A percentile compares a stretch with the other conserved stretches of the same genome.
phyloP scores from a whole-genome alignment of 2,888 invertebrate genomes.

The Platerodrilus igneus region DNA sequence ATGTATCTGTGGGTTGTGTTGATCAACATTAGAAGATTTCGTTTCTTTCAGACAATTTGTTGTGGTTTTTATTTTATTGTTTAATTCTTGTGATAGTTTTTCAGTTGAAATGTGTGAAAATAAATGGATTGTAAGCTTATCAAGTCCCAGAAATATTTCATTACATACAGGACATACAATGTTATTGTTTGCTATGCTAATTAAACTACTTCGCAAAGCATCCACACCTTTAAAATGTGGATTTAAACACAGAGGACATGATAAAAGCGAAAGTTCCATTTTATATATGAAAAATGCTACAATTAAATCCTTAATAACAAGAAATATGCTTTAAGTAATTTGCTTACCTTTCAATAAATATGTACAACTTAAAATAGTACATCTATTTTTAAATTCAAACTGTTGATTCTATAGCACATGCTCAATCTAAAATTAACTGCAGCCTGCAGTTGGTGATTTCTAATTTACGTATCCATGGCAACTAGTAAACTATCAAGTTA shows the following conservation, averaged over 20 bases:
- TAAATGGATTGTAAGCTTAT: slow-evolving; percentile 78
- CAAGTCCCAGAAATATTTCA: slow-evolving; percentile 69
- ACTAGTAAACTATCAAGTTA: slow-evolving; percentile 5
- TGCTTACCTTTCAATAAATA: slow-evolving; percentile 7
- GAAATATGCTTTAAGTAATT: slow-evolving; percentile 6
- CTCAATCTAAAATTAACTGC: slow-evolving; percentile 19
- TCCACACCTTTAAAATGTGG: slow-evolving; percentile 69
- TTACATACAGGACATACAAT: slow-evolving; percentile 74
- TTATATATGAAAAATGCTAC: slow-evolving; percentile 12
- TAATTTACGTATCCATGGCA: slow-evolving; percentile 9
- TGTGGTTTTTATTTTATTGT: background rate
- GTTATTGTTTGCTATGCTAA: slow-evolving; percentile 70
- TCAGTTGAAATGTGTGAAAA: slow-evolving; percentile 57
- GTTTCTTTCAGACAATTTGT: slow-evolving; percentile 5
- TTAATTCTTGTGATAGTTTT: no score
- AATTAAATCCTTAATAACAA: no score
- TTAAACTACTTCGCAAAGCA: slow-evolving; percentile 64
- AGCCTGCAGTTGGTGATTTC: background rate
- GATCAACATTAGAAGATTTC: background rate
- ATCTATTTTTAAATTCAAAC: slow-evolving; percentile 24
- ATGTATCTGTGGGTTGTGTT: no score
- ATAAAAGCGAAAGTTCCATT: slow-evolving; percentile 49
- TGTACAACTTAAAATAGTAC: slow-evolving; percentile 15
- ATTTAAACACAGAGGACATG: slow-evolving; percentile 74
- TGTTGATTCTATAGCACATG: slow-evolving; percentile 18